These are phyloP conservation scores for Notospermus geniculatus DNA, from an alignment of 1,140 invertebrate species.

Conservation along the genomic window DNA sequence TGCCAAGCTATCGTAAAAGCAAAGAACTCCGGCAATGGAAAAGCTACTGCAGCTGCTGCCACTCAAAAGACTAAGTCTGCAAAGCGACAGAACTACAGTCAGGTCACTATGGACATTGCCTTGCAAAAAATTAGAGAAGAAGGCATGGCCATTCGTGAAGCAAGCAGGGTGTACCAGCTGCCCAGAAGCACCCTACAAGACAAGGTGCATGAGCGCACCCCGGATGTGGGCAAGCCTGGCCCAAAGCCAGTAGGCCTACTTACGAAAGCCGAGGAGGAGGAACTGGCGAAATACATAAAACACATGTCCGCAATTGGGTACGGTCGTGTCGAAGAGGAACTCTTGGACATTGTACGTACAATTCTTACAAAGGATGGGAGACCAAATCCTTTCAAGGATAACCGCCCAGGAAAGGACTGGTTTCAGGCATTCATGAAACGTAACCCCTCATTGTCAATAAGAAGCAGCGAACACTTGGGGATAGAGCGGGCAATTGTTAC, in stretches of 20 bases:
- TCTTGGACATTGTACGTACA: constrained; percentile 12
- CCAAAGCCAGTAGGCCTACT: constrained; percentile 15
- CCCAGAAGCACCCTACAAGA: no score
- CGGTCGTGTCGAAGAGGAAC: constrained; percentile 15
- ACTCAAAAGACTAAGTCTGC: no score
- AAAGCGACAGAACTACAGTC: no score
- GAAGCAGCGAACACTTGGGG: not conserved
- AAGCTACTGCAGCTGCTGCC: no score
- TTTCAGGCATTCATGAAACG: constrained; percentile 11
- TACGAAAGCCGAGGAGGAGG: constrained; percentile 9
- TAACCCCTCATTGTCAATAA: constrained; percentile 6
- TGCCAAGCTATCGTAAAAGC: no score
- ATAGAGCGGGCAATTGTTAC: constrained; percentile 17
- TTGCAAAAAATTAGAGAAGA: no score
- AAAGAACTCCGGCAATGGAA: no score
- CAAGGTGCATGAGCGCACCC: no score
- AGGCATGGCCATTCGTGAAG: no score
- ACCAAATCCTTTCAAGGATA: constrained; percentile 14
- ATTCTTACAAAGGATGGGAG: constrained; percentile 16
- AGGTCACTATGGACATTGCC: no score
- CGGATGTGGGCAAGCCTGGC: no score
- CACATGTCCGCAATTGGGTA: constrained; percentile 16
- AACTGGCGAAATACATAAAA: constrained; percentile 11
- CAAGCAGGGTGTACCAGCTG: no score
- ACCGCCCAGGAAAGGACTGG: constrained; percentile 14